A percentile compares a stretch with the other conserved stretches of the same genome.
phyloP scores from a whole-genome alignment of 2,113 vertebrate genomes.

The Rhinopomastus cyanomelas region DNA sequence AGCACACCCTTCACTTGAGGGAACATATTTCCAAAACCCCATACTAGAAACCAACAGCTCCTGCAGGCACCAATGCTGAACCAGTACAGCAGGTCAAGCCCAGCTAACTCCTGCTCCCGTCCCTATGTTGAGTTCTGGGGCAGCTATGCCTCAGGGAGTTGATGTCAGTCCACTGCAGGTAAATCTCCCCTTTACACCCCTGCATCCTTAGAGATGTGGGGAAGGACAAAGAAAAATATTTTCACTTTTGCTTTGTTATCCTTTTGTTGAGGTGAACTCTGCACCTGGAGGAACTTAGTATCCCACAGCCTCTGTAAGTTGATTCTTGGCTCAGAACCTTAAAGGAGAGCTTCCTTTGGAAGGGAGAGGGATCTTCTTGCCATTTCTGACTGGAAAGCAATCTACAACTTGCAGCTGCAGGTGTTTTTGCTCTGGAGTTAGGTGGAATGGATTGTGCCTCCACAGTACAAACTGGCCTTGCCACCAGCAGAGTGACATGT shows the following conservation, averaged over 20 bases:
- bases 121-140: not conserved
- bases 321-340: not conserved
- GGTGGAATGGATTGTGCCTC: not conserved
- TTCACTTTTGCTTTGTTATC: not conserved
- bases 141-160: not conserved
- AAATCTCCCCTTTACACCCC: accelerated
- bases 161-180: accelerated
- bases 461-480: not conserved
- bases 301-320: not conserved
- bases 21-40: not conserved
- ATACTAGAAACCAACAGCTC: not conserved
- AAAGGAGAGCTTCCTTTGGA: not conserved
- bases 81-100: not conserved
- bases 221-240: not conserved
- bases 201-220: not conserved
- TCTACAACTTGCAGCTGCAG: accelerated
- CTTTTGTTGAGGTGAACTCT: not conserved
- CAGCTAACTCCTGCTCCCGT: not conserved
- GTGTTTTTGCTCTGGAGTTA: not conserved
- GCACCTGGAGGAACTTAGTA: accelerated
- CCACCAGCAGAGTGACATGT: accelerated
- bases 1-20: not conserved
- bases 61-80: not conserved
- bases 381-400: not conserved
- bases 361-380: not conserved